Evolutionary conservation across 2,113 vertebrate genomes (phyloP), one percentile per base, ranked within the genome.

Genomic region (Atlantisia rogersi): DNA sequence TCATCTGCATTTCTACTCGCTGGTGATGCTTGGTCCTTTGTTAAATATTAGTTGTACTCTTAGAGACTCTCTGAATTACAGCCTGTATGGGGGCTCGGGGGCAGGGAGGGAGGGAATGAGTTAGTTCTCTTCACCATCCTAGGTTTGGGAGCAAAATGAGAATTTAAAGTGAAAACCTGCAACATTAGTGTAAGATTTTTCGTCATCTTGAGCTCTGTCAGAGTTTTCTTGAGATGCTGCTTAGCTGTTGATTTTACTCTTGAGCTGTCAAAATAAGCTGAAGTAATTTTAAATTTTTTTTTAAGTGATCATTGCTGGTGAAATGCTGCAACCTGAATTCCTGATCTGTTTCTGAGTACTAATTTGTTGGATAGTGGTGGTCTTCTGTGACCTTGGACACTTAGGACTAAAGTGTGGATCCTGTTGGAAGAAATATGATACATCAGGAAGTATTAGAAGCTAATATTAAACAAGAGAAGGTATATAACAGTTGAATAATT

Each of bases 31-130:
- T 95, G 81, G 83, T 77, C 62, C 62, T 94, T 95, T 92, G 94
- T 97, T 96, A 97, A 96, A 95, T 91, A 96, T 97, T 95, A 96
- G 91, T 94, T 91, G 59, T 68, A 64, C 86, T 84, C 65, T 64
- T 71, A 39, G 86, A 94, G 94, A 82, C 42, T 91, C 81, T 28
- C 79, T 86, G 71, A 95, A 84, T 92, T 94, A 64, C 44, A 56
- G 39, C 80, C 35, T 82, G 15, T 62, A 65, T 3, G 76, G 48
- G 37, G 84, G 59, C 73, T 64, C 2, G 79, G 48, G 37, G 84
- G 59, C 73, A 68, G 83, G 84, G 56, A 95, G 83, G 84, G 56
- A 95, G 42, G 28, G 50, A 81, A 55, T 29, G 31, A 44, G 25
- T 81, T 53, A 10, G 44, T 58, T 63, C 50, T 89, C 29, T 75